phyloP scores from a whole-genome alignment of 2,888 invertebrate genomes.

The Apotomis capreana region DNA sequence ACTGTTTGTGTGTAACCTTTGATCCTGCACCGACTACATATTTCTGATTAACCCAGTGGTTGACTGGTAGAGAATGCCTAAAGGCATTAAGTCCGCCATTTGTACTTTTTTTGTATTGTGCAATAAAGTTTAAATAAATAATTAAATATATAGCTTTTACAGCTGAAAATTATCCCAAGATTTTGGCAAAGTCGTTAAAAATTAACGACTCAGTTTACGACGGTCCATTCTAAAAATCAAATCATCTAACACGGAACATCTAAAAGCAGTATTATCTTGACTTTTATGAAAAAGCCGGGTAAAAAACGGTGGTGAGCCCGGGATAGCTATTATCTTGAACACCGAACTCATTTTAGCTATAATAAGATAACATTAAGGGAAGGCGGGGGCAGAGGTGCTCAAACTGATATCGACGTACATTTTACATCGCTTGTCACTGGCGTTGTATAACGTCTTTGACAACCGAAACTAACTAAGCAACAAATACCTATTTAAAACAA shows the following conservation, averaged over 20 bases:
- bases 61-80: too few species aligned
- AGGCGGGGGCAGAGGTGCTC: slow-evolving; percentile 58
- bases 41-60: too few species aligned
- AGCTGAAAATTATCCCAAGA: slow-evolving; percentile 22
- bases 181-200: slow-evolving; percentile 48
- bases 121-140: too few species aligned
- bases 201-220: slow-evolving; percentile 48
- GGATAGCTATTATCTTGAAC: slow-evolving; percentile 80
- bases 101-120: too few species aligned
- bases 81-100: too few species aligned
- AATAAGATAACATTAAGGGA: slow-evolving; percentile 83
- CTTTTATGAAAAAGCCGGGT: slow-evolving; percentile 61
- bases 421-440: background rate
- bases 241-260: slow-evolving; percentile 74
- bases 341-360: slow-evolving; percentile 83
- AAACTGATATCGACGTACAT: slow-evolving; percentile 52
- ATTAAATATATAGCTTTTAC: slow-evolving; percentile 8
- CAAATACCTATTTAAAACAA: too few species aligned
- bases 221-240: slow-evolving; percentile 62
- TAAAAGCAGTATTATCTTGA: slow-evolving; percentile 74
- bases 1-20: too few species aligned
- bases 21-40: too few species aligned
- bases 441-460: too few species aligned
- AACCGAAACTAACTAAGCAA: too few species aligned
- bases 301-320: slow-evolving; percentile 74